Evolutionary conservation across 1,140 invertebrate species (phyloP), one percentile per base, ranked within the genome.

Genomic region (Heliconius nattereri): DNA sequence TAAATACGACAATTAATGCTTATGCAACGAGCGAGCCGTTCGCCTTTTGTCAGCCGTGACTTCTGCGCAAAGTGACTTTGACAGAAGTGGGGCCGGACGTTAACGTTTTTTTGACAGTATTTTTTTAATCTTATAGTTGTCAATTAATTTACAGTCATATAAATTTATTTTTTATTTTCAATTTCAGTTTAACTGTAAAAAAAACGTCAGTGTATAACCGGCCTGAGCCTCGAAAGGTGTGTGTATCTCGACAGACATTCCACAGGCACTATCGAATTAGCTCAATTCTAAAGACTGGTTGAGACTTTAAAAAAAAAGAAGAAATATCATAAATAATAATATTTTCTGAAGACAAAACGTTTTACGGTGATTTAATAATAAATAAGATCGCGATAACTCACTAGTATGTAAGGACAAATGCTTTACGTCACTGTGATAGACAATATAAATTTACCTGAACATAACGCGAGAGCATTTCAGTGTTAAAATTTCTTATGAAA

Each of bases 351-450:
- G 82, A 92, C 85, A 87, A 90, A 90, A 90, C 87, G 87, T 94
- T 92, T 89, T 91, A 89, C 87, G 91, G 91, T 94, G 92, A 92
- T 93, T 90, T 93, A 93, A 89, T 92, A 85, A 89, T 66, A 66
- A 66, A 72, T 94, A 94, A 94, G 89, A 93, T 92, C 92, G 90
- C 88, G 91, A 91, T 90, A 72, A 72, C 71, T 94, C 92, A 93
- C 90, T 93, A 94, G 92, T 89, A 93, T 92, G 90, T 94, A 94
- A 94, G 91, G 89, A 93, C 89, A 93, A 92, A 94, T 93, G 92
- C 92, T 93, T 92, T 92, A 94, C 86, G 88, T 90, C 91, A 91
- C 92, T 94, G 92, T 94, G 92, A 94, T 94, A 92, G 89, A 92
- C 90, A 91, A 92, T 90, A 90, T 87, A 90, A 88, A 91, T 89